Conservation (phyloP, 2,797 vertebrate species). For the Picus viridis region DNA sequence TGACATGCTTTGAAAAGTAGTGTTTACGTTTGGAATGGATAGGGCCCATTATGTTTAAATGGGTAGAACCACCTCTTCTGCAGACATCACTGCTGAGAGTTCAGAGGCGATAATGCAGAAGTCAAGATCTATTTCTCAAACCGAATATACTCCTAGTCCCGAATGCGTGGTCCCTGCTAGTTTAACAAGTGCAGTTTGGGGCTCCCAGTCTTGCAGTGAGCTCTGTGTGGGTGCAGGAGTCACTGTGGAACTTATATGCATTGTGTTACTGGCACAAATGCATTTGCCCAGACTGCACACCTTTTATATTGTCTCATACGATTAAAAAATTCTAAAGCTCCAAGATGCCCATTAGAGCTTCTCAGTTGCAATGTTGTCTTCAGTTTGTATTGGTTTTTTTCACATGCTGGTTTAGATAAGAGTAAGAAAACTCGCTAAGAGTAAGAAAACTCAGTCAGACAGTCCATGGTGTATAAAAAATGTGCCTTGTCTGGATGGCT, state of each 20-base stretch:
- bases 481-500: not conserved
- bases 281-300: rapidly evolving
- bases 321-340: not conserved
- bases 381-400: not conserved
- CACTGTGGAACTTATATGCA: rapidly evolving
- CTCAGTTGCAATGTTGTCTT: rapidly evolving
- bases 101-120: rapidly evolving
- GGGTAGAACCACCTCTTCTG: not conserved
- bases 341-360: not conserved
- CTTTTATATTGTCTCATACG: rapidly evolving
- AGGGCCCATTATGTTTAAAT: not conserved
- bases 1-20: not conserved
- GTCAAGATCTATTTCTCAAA: rapidly evolving
- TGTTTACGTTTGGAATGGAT: rapidly evolving
- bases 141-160: rapidly evolving
- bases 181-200: rapidly evolving
- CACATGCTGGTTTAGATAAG: not conserved
- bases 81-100: too few relatives aligned
- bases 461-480: rapidly evolving
- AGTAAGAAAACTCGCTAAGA: not conserved
- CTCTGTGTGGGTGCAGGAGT: not conserved
- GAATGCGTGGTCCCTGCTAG: rapidly evolving
- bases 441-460: not conserved
- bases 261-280: rapidly evolving
- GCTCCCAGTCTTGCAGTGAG: not conserved